Base-by-base conservation (phyloP, 1,140 invertebrate genomes). In the Zaprionus taronus region DNA sequence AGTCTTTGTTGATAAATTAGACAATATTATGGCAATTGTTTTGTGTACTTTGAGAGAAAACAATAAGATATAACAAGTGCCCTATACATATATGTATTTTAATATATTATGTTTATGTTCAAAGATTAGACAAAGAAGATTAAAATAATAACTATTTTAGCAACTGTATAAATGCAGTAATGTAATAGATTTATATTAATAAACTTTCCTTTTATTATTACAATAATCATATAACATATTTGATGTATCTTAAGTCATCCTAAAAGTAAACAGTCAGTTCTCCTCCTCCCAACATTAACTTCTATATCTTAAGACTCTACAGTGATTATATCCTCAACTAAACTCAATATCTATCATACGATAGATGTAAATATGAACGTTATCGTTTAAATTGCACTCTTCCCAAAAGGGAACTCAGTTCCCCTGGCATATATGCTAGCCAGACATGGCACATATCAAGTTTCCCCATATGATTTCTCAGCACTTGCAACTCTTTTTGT, bases 401-500 rank as follows among this genome's bases (percentile, higher is more conserved):
- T 12, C 11, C 20, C 9, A 14, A 20, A 6, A 51, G 41, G 41
- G 41, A 22, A 14, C 47, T 24, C 41, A 2, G 2, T 47, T 17
- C 41, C 41, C n/a, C 49, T 36, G 62, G 47, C 31, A 55, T 57
- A 66, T 26, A 53, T 53, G 6, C 2, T 11, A 2, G 36, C 14
- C 55, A 56, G 34, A 28, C 36, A 57, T n/a, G 61, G 26, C 62
- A 61, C 47, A 36, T 61, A 58, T 72, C 56, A 38, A 28, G n/a
- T 72, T 64, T 55, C 36, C 34, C 20, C 51, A 31, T 60, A 47
- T 22, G 53, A 57, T 56, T 56, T 34, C 24, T 56, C 47, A 62
- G 72, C 61, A 75, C 58, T 62, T 70, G 49, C 60, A 26, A 51
- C 36, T 66, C 68, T 41, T 60, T 72, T 17, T 36, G 22, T 64